Base-by-base conservation (phyloP, 2,113 vertebrate genomes). In the Centrocercus urophasianus region DNA sequence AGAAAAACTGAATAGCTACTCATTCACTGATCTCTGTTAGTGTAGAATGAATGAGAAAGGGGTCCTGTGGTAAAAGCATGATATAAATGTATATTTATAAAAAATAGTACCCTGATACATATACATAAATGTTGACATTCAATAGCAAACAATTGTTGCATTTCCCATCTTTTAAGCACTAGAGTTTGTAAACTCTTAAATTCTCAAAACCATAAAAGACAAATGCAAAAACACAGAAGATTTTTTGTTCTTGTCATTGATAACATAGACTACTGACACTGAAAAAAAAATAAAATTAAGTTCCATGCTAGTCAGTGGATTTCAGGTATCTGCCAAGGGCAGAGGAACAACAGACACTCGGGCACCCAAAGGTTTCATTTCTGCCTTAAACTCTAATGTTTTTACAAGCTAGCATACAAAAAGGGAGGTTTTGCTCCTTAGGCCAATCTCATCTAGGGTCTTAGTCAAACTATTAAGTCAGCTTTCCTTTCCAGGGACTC, bases 1-100 rank as follows among this genome's bases (percentile, higher is more conserved):
- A 92, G 83, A 59, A 96, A 93, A 94, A 87, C 85, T 89, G 86
- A 96, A 96, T 92, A 96, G 96, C 91, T 94, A 48, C 63, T 94
- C 74, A 94, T 94, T 96, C 96, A 95, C 83, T 79, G 84, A 89
- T 93, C 71, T 82, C 83, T 82, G 40, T 84, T 72, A 92, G 76
- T 60, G 48, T 80, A 73, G 60, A 67, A 71, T 92, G 81, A 93
- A 85, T 73, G 67, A 92, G 74, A 96, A 56, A 93, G 28, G 25
- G 47, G 34, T 67, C 42, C 47, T 78, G 45, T 67, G 14, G 50
- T 38, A 95, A 93, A 94, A 66, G 3, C 24, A 45, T 61, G 82
- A 88, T 18, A 71, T 52, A 67, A 28, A 10, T 32, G 22, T 50
- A 78, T 43, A 78, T 56, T 92, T 60, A 96, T 56, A 78, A 86